These are phyloP conservation scores for Petrocephalus microphthalmus DNA, from an alignment of 2,113 vertebrate species.

Conservation along the genomic window DNA sequence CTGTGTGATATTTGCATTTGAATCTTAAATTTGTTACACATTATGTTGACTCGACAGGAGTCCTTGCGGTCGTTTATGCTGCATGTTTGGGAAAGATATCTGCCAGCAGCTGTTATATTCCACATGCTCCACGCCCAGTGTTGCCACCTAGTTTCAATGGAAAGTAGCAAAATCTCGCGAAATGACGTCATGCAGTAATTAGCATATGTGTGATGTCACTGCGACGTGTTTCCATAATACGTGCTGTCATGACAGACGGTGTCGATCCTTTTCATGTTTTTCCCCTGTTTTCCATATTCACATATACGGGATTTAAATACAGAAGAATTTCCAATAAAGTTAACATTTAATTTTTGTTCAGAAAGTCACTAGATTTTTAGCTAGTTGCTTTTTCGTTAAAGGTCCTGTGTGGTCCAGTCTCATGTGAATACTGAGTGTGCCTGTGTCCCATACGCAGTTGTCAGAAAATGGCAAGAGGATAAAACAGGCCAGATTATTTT, in stretches of 20 bases:
- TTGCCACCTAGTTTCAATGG: not conserved
- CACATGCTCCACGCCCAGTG: not conserved
- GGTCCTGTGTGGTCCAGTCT: not conserved
- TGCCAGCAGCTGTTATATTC: not conserved
- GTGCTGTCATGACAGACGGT: not conserved
- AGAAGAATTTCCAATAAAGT: not conserved
- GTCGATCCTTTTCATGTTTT: not conserved
- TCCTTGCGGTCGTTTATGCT: not conserved
- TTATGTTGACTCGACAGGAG: not conserved
- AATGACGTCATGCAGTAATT: not conserved
- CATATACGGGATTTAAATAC: not conserved
- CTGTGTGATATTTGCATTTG: not conserved
- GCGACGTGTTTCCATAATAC: not conserved
- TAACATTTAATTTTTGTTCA: not conserved
- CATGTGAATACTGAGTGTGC: not conserved
- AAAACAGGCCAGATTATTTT: not conserved
- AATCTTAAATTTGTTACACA: slow-evolving; percentile 2
- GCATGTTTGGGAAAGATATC: not conserved
- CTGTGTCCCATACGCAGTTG: not conserved
- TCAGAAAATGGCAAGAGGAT: not conserved
- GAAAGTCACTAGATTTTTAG: not conserved
- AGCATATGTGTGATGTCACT: not conserved
- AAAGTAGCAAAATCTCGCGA: not conserved
- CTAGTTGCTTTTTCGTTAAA: not conserved
- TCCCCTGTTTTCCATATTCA: not conserved